Evolutionary conservation across 2,888 invertebrate species (phyloP).

Genomic region (Drosophila nigritarsus): DNA sequence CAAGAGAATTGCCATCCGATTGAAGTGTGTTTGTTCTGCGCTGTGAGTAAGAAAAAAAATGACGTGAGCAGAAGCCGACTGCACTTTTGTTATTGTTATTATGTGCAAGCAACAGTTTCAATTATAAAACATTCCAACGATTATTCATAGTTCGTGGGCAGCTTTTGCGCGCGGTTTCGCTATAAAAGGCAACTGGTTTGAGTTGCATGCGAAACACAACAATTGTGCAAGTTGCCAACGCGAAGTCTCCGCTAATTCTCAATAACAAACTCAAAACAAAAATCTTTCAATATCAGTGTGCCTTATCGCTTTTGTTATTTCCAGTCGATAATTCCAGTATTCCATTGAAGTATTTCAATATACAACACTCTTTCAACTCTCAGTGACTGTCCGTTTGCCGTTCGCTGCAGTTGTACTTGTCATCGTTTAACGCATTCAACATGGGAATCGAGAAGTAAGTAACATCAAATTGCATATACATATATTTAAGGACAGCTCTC

Average conservation of each 20-base stretch:
- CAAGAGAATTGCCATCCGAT: slow-evolving; percentile 52
- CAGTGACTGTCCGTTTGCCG: slow-evolving; percentile 64
- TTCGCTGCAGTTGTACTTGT: slow-evolving; percentile 53
- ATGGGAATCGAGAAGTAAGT: slow-evolving; percentile 78
- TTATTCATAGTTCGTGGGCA: slow-evolving; percentile 65
- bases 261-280: slow-evolving; percentile 13
- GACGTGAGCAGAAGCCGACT: slow-evolving; percentile 64
- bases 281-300: slow-evolving; percentile 25
- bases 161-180: slow-evolving; percentile 18
- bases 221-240: slow-evolving; percentile 14
- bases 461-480: background rate
- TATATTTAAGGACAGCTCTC: background rate
- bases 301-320: slow-evolving; percentile 43
- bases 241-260: background rate
- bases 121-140: slow-evolving; percentile 46
- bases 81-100: slow-evolving; percentile 40
- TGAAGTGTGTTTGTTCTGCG: slow-evolving; percentile 23
- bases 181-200: slow-evolving; percentile 40
- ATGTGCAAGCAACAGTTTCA: slow-evolving; percentile 52
- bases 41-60: background rate
- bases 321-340: slow-evolving; percentile 47
- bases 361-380: slow-evolving; percentile 26
- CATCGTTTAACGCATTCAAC: slow-evolving; percentile 7
- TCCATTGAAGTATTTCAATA: slow-evolving; percentile 40
- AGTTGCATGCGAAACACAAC: slow-evolving; percentile 33